These are phyloP conservation scores for Sycophila sp. DNA, from an alignment of 1,140 invertebrate species.

Conservation along the genomic window DNA sequence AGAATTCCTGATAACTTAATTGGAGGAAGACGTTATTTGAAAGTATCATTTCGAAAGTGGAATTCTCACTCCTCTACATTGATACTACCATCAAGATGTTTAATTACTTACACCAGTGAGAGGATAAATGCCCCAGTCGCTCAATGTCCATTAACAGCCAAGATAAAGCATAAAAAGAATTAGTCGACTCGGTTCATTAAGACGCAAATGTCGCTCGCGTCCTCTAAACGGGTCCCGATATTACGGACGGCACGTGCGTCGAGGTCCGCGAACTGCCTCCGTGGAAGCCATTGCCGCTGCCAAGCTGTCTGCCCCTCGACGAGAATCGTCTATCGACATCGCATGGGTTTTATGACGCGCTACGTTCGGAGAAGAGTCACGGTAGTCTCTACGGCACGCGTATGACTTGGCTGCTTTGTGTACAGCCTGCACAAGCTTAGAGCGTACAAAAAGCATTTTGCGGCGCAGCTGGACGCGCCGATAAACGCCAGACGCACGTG, in stretches of 20 bases:
- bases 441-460: too few relatives aligned
- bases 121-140: too few relatives aligned
- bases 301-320: conserved; percentile 55
- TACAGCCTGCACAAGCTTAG: too few relatives aligned
- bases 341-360: neutral
- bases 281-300: conserved; percentile 54
- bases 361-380: neutral
- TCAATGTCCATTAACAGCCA: too few relatives aligned
- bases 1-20: too few relatives aligned
- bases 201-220: neutral
- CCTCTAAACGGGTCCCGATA: neutral
- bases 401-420: neutral
- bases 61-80: too few relatives aligned
- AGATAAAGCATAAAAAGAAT: neutral
- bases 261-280: conserved; percentile 40
- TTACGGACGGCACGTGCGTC: neutral
- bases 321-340: neutral
- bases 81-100: too few relatives aligned
- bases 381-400: neutral
- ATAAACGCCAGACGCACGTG: neutral
- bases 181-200: neutral
- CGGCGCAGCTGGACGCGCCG: neutral
- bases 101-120: too few relatives aligned
- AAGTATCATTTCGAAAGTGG: too few relatives aligned
- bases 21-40: too few relatives aligned